A percentile compares a stretch with the other conserved stretches of the same genome.
These are phyloP conservation scores for Vidua macroura DNA, from an alignment of 2,113 vertebrate genomes.

Conservation along the genomic window DNA sequence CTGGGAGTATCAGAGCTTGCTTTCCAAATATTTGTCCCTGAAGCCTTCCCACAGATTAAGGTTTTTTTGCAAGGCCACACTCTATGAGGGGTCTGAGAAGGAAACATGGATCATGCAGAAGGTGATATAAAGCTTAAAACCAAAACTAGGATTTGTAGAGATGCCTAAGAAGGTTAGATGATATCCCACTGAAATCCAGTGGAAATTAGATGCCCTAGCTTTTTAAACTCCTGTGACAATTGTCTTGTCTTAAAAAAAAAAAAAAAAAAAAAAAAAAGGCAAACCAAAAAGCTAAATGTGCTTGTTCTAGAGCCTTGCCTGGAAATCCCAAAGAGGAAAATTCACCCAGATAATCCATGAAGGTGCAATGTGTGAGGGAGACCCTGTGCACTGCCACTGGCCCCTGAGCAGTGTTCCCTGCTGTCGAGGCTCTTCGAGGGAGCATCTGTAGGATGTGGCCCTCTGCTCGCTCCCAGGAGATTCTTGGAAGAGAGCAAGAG, in stretches of 20 bases:
- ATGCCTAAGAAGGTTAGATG: neutral
- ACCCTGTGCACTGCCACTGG: neutral
- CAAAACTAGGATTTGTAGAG: neutral
- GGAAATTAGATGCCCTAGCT: neutral
- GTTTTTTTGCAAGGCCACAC: neutral
- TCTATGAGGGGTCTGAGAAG: neutral
- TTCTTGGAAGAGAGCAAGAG: slow-evolving; percentile 46
- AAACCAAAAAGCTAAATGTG: neutral
- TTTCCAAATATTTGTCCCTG: slow-evolving; percentile 11
- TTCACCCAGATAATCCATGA: neutral
- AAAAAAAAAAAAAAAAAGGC: too few species aligned
- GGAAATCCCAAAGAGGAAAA: neutral
- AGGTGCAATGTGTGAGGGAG: fast-evolving
- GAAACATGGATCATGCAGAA: neutral
- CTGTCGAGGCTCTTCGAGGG: fast-evolving
- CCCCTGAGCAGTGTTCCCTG: fast-evolving
- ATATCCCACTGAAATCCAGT: neutral
- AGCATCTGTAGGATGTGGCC: slow-evolving; percentile 2
- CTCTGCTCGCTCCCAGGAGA: neutral
- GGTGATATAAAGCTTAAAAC: neutral
- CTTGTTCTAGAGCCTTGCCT: neutral
- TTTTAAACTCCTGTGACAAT: neutral
- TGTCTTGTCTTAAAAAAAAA: neutral
- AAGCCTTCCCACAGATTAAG: neutral
- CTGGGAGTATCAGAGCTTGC: neutral